phyloP scores from a whole-genome alignment of 2,888 invertebrate species.

The Sarcophaga subvicina region DNA sequence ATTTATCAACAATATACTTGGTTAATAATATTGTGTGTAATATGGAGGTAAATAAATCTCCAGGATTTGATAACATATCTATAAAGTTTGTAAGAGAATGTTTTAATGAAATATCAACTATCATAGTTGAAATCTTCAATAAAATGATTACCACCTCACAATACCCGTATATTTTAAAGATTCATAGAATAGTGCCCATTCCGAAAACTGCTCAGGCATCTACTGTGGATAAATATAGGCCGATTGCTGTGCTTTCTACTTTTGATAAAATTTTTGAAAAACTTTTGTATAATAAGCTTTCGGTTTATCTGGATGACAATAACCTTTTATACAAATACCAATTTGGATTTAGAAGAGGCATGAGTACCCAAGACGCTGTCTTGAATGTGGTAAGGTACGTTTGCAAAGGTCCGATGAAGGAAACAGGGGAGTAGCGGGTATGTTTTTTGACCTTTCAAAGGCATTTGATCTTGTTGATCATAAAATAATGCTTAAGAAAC shows the following conservation, averaged over 20 bases:
- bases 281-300: background rate
- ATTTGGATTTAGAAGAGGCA: background rate
- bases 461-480: conserved; percentile 40
- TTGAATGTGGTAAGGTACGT: background rate
- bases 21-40: background rate
- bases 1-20: too few species aligned
- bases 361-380: background rate
- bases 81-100: background rate
- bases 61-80: background rate
- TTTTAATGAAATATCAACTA: background rate
- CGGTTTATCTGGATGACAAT: background rate
- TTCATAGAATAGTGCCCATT: background rate
- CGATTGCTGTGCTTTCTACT: background rate
- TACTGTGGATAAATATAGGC: too few species aligned
- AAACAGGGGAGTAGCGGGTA: background rate
- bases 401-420: conserved; percentile 21
- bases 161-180: background rate
- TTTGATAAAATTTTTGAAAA: conserved; percentile 31
- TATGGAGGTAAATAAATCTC: background rate
- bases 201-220: too few species aligned
- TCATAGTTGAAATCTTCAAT: conserved; percentile 3
- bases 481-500: conserved; percentile 10
- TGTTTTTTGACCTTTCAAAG: conserved; percentile 28
- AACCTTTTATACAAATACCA: conserved; percentile 1
- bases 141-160: conserved; percentile 9